phyloP scores from a whole-genome alignment of 2,797 vertebrate species.

The Poeciliopsis infans region DNA sequence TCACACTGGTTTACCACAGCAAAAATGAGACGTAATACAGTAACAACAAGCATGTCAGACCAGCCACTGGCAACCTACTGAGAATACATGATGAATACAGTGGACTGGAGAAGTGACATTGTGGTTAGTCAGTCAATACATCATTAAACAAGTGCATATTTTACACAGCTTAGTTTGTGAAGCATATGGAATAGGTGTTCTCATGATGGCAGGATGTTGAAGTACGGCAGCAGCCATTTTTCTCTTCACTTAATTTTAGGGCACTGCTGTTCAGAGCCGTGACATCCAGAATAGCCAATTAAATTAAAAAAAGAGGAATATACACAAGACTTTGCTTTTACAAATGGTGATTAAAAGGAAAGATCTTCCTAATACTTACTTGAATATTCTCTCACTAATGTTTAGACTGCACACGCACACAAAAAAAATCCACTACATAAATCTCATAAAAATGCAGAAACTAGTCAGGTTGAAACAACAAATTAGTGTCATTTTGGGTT shows the following conservation, averaged over 20 bases:
- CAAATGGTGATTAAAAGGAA: not conserved
- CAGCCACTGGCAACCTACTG: not conserved
- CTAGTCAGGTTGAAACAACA: not conserved
- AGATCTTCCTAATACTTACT: constrained; percentile 27
- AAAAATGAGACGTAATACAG: not conserved
- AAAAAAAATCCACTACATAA: not conserved
- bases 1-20: not conserved
- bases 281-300: constrained; percentile 42
- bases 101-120: not conserved
- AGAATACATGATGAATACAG: constrained; percentile 34
- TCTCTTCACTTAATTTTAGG: constrained; percentile 17
- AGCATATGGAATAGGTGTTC: not conserved
- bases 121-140: not conserved
- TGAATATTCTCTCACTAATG: constrained; percentile 24
- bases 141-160: constrained; percentile 38
- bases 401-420: constrained; percentile 38
- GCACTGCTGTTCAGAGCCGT: constrained; percentile 9
- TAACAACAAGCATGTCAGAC: not conserved
- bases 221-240: not conserved
- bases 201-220: not conserved
- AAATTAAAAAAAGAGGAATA: not conserved
- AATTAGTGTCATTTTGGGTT: no score
- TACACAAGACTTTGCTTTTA: not conserved
- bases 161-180: constrained; percentile 36
- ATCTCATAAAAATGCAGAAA: constrained; percentile 9